Conservation (phyloP, 2,888 invertebrate species). For the Ormyrus labotus region DNA sequence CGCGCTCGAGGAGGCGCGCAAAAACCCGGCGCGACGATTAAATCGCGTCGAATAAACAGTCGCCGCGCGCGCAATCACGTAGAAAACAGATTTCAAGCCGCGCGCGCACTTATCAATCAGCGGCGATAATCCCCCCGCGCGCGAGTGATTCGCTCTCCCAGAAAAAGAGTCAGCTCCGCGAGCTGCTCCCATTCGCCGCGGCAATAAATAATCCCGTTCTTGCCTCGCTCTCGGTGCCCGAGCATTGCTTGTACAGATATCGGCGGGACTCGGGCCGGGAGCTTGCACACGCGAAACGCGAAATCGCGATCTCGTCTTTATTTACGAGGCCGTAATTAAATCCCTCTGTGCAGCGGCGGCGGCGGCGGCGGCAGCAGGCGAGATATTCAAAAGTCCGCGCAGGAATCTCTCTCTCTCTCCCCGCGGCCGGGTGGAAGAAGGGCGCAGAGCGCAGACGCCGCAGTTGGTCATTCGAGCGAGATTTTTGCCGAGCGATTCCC, state of each 20-base stretch:
- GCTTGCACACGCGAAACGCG: constrained; percentile 1
- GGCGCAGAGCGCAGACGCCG: constrained; percentile 58
- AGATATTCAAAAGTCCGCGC: constrained; percentile 63
- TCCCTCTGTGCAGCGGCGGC: constrained; percentile 42
- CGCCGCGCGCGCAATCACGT: too few species aligned
- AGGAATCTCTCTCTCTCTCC: constrained; percentile 62
- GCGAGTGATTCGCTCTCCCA: too few species aligned
- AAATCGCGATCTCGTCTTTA: constrained; percentile 54
- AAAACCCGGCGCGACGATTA: too few species aligned
- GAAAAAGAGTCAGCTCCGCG: too few species aligned
- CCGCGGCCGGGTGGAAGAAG: background rate
- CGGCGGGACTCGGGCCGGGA: background rate
- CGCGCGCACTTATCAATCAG: too few species aligned
- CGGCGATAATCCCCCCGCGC: too few species aligned
- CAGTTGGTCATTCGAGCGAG: constrained; percentile 70
- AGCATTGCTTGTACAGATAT: too few species aligned
- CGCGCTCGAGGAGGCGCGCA: too few species aligned
- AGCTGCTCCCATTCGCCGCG: background rate
- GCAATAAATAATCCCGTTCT: constrained; percentile 44
- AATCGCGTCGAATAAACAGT: too few species aligned
- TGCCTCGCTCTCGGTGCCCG: background rate
- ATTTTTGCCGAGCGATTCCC: constrained; percentile 66
- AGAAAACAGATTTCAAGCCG: too few species aligned
- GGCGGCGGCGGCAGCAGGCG: constrained; percentile 35
- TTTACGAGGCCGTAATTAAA: constrained; percentile 56